phyloP scores from a whole-genome alignment of 1,140 invertebrate species.

The Hyphantria cunea region DNA sequence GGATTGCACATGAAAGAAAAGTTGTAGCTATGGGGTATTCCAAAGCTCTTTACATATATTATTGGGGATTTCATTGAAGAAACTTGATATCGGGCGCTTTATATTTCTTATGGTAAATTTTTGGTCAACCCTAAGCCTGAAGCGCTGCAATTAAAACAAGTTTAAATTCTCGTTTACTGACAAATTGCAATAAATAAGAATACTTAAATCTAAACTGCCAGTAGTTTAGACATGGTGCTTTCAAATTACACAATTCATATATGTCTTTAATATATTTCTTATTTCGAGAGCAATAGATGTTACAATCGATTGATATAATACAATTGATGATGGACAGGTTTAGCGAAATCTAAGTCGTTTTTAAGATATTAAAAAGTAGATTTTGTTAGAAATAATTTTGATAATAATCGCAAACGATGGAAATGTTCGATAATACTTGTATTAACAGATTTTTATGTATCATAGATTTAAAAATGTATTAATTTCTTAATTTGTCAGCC shows the following conservation, averaged over 20 bases:
- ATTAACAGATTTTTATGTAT: no score
- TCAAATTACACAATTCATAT: conserved; percentile 22
- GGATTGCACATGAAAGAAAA: no score
- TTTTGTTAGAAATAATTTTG: conserved; percentile 14
- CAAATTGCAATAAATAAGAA: conserved; percentile 65
- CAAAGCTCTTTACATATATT: no score
- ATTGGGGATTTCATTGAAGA: no score
- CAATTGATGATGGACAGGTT: conserved; percentile 18
- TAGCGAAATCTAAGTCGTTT: conserved; percentile 22
- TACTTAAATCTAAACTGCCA: conserved; percentile 42
- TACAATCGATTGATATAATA: not conserved
- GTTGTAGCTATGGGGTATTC: no score
- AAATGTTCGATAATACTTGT: no score
- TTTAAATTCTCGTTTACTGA: conserved; percentile 64
- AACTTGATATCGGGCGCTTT: no score
- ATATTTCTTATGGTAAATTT: no score
- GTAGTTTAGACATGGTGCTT: conserved; percentile 32
- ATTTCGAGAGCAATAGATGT: not conserved
- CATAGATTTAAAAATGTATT: no score
- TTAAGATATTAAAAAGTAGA: conserved; percentile 24
- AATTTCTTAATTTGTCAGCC: no score
- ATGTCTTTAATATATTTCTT: conserved; percentile 7
- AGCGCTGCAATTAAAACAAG: conserved; percentile 56
- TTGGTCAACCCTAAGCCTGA: conserved; percentile 26
- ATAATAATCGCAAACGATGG: not conserved